phyloP scores from a whole-genome alignment of 53 echinoderm and acorn worm genomes.

The Zoroaster sp. region DNA sequence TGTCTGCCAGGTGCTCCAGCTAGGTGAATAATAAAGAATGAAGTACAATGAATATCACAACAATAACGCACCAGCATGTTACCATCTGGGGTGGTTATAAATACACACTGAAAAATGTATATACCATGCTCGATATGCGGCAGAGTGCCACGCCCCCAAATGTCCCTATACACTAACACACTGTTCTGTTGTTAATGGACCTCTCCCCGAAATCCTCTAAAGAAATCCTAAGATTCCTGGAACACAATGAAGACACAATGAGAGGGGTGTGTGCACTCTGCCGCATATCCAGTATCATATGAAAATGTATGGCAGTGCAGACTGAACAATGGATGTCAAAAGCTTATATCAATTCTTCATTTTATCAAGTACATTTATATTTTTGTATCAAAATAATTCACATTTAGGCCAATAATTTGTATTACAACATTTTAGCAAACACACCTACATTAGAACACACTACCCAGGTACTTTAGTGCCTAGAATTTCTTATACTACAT shows the following conservation, averaged over 20 bases:
- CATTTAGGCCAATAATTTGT: not conserved
- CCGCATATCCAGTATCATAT: too few relatives aligned
- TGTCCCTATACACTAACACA: too few relatives aligned
- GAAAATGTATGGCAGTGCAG: not conserved
- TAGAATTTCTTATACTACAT: too few relatives aligned
- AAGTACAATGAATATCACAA: not conserved
- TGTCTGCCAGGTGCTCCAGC: not conserved
- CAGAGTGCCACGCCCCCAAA: too few relatives aligned
- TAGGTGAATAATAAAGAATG: not conserved
- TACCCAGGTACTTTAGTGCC: too few relatives aligned
- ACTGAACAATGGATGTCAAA: not conserved
- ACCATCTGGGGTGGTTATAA: not conserved
- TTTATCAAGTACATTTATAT: slow-evolving; percentile 23
- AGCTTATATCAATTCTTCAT: slow-evolving; percentile 10
- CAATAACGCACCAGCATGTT: not conserved
- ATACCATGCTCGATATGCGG: too few relatives aligned
- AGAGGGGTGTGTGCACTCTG: too few relatives aligned
- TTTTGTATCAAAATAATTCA: slow-evolving; percentile 53
- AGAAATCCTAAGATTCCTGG: too few relatives aligned
- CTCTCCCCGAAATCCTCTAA: too few relatives aligned
- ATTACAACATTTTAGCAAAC: not conserved
- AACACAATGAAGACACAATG: too few relatives aligned
- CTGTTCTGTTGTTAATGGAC: too few relatives aligned
- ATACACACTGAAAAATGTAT: not conserved
- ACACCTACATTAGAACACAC: not conserved